Evolutionary conservation across 2,797 vertebrate species (phyloP), one percentile per base, ranked within the genome.

Genomic region (Hypotaenidia philippensis): DNA sequence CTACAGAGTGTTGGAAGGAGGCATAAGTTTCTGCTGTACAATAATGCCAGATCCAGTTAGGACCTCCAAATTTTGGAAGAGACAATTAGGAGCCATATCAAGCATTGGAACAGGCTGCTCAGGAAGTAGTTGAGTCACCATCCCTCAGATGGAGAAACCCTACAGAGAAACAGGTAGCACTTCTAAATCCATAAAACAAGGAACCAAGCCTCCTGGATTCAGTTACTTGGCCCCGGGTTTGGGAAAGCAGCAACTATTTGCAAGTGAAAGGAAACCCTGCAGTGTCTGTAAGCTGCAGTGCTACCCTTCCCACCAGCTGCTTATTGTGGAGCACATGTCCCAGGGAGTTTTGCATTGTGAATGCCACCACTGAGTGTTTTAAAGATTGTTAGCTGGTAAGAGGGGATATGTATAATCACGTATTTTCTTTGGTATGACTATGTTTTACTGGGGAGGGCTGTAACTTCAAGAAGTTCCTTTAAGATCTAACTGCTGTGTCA

Each of bases 371-470:
- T 53, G 60, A 69, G 20, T 15, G 29, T 38, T 77, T 65, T n/a
- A 36, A 79, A 70, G 66, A 14, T 4, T 19, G 8, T 22, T 87
- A 79, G 4, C 19, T 44, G 13, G 13, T 19, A 27, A 32, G 7
- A 5, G 44, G 9, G 41, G 40, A 11, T 5, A 2, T 9, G 3
- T 23, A 9, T 13, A 76, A 45, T 45, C 0, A 1, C 2, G 3
- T 40, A 26, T 26, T 79, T 45, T 40, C 17, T 70, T 57, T 29
- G 22, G 12, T 69, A 14, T 40, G 22, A 20, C 45, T 57, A 0
- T 55, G 26, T 14, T 53, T 87, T 75, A 27, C 13, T 27, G 15
- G 19, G 19, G 13, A 56, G 4, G 10, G 3, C 45, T 64, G 4
- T 26, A 32, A 8, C 2, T 63, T 63, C 19, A 64, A 22, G 32